These are phyloP conservation scores for Rhadina sibilatrix DNA, from an alignment of 2,113 vertebrate species.

Conservation along the genomic window DNA sequence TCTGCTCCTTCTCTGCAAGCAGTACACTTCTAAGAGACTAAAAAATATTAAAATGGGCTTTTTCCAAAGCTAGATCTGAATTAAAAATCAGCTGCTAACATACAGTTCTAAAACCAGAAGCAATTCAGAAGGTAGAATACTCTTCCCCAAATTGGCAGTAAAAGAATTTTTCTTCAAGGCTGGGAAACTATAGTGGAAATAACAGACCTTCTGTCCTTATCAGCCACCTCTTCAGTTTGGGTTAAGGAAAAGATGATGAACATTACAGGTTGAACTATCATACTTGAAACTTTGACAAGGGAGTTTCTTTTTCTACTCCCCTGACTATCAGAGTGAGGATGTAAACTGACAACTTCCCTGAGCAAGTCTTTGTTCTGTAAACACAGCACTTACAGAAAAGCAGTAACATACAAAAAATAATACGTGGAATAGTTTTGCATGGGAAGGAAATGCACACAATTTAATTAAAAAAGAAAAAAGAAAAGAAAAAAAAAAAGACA, in stretches of 20 bases:
- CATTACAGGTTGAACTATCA: not conserved
- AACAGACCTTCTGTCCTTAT: not conserved
- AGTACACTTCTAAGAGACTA: not conserved
- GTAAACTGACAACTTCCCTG: not conserved
- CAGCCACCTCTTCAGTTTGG: not conserved
- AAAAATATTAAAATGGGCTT: not conserved
- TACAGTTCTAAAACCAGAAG: not conserved
- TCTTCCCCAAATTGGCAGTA: not conserved
- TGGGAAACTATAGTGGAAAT: not conserved
- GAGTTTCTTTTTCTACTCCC: not conserved
- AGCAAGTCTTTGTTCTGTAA: not conserved
- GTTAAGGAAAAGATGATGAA: not conserved
- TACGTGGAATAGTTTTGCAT: not conserved
- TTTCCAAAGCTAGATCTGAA: not conserved
- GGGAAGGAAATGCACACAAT: not conserved
- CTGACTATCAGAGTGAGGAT: not conserved
- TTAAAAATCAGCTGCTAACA: not conserved
- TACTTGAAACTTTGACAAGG: not conserved
- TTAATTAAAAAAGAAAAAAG: not conserved
- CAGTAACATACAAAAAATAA: not conserved
- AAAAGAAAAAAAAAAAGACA: not conserved
- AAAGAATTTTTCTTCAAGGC: not conserved
- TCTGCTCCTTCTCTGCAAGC: not conserved
- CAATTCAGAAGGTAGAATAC: not conserved
- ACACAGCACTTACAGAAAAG: not conserved